Evolutionary conservation across 2,888 invertebrate genomes (phyloP).

Genomic region (Serripes groenlandicus): DNA sequence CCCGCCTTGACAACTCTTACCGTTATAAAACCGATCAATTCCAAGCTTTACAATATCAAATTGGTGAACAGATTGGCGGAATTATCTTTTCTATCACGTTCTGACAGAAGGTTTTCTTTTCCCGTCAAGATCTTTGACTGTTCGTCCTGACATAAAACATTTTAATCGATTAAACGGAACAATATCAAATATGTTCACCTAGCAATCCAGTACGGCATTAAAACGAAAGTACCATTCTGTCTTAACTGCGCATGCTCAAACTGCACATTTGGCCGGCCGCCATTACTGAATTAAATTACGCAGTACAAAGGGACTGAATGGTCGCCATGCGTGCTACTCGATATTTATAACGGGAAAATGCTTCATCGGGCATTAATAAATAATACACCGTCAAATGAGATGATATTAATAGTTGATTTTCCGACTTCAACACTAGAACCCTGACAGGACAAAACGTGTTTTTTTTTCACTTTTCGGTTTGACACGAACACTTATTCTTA

Average conservation of each 20-base stretch:
- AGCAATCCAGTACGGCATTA: conserved; percentile 35
- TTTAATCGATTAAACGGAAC: conserved; percentile 54
- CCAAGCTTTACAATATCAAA: conserved; percentile 46
- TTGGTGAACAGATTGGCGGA: conserved; percentile 64
- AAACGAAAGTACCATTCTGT: conserved; percentile 69
- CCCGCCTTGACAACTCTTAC: not conserved
- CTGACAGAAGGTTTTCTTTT: conserved; percentile 63
- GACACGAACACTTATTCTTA: too few species aligned
- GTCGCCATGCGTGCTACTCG: conserved; percentile 34
- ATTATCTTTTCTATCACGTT: conserved; percentile 59
- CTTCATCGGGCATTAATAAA: conserved; percentile 56
- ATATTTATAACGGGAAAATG: conserved; percentile 52
- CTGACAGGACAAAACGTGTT: too few species aligned
- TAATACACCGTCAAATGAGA: conserved; percentile 48
- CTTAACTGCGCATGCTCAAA: conserved; percentile 73
- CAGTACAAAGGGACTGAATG: conserved; percentile 42
- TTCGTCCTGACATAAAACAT: conserved; percentile 50
- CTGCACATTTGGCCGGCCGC: conserved; percentile 72
- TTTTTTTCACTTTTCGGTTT: too few species aligned
- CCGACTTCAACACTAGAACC: conserved; percentile 45
- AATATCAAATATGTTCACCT: conserved; percentile 48
- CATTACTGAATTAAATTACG: conserved; percentile 55
- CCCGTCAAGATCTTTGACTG: conserved; percentile 49
- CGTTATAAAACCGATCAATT: conserved; percentile 9
- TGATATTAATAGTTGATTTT: conserved; percentile 30